Percentiles rank a stretch among this genome's conserved stretches.
phyloP scores from a whole-genome alignment of 2,113 vertebrate species.

The Poeciliopsis turrubarensis region DNA sequence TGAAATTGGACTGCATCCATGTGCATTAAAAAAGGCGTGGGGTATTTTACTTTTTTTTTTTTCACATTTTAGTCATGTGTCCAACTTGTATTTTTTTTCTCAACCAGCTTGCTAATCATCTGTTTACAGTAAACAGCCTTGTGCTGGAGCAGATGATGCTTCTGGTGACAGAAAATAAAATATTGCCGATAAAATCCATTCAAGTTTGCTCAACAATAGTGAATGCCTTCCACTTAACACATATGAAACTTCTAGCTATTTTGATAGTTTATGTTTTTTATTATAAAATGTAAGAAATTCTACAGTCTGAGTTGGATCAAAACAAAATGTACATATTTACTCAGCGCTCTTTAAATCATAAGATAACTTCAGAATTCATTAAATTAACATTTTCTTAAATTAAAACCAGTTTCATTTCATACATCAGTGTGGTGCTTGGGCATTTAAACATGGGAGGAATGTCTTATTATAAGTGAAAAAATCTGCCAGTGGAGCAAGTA shows the following conservation, averaged over 20 bases:
- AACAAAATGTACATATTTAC: too few species aligned
- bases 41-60: neutral
- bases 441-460: too few species aligned
- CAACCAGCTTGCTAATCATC: constrained; percentile 10
- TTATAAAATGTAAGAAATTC: neutral
- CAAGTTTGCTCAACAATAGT: neutral
- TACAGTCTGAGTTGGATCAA: neutral
- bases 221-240: neutral
- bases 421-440: too few species aligned
- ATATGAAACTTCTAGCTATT: neutral
- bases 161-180: constrained; percentile 1
- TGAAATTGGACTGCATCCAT: neutral
- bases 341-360: too few species aligned
- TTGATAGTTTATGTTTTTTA: neutral
- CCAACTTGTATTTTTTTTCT: neutral
- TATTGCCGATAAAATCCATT: neutral
- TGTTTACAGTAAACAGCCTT: constrained; percentile 4
- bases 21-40: neutral
- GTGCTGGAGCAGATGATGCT: neutral
- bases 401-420: too few species aligned
- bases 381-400: too few species aligned
- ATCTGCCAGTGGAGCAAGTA: too few species aligned
- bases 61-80: neutral
- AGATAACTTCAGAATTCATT: too few species aligned
- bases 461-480: too few species aligned